Base-by-base conservation (phyloP, 2,888 invertebrate species). In the Meloe dianella region DNA sequence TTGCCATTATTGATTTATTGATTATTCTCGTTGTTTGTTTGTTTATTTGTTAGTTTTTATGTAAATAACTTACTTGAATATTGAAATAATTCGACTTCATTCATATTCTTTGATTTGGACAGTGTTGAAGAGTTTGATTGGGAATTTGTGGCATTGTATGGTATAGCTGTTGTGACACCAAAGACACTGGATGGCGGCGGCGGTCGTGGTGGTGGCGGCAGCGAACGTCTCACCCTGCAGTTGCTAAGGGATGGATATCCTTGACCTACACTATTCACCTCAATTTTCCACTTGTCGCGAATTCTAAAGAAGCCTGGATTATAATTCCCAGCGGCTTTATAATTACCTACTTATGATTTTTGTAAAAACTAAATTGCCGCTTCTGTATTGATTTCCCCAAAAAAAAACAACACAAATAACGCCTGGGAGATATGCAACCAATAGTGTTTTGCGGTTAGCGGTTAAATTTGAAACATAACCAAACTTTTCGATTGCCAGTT, bases 21-120 rank as follows among this genome's bases (percentile, higher is more conserved):
- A 57, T 29, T 57, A 17, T 6, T 27, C 1, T 20, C 22, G 20
- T 12, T 29, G 9, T 51, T 8, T 51, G 4, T 5, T 14, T n/a
- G 14, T 4, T n/a, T 14, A n/a, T 38, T 38, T n/a, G 38, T 51
- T 22, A 51, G 2, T 22, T 47, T n/a, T n/a, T n/a, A n/a, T n/a
- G n/a, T n/a, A n/a, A n/a, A n/a, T n/a, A n/a, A 67, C 88, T 88
- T 87, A 93, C 94, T 92, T 93, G 91, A 86, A 92, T 88, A 85
- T 92, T 90, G 85, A 92, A 88, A 88, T 89, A 91, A 87, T 92
- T 92, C 89, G 92, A 89, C 93, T 91, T 92, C 93, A 94, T 94
- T 93, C 94, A 94, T 93, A 92, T 89, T 89, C 83, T 78, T 79
- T 80, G 72, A 69, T 70, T 67, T 67, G 69, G 74, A 68, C 30